Evolutionary conservation across 2,113 vertebrate genomes (phyloP), one percentile per base, ranked within the genome.

Genomic region (Leucoraja erinaceus): DNA sequence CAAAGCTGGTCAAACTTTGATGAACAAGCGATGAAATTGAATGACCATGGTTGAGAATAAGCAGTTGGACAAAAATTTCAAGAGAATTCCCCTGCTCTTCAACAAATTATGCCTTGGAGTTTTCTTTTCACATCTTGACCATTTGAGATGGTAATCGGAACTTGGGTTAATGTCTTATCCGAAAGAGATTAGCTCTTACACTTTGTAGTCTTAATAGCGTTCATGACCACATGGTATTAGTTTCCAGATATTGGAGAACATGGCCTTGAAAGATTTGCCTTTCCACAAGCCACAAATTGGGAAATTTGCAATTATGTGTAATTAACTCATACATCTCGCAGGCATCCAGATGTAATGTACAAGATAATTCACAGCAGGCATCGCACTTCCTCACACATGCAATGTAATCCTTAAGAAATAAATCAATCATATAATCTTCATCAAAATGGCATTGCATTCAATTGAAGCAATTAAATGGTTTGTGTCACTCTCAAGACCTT

Each of bases 141-240:
- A 77, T 33, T 33, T 77, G 75, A 77, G 75, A 77, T 31, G 75
- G 75, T 11, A 75, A 75, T n/a, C 28, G 74, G 74, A n/a, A 75
- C 75, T 77, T 33, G 75, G 75, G n/a, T 33, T 77, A 77, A 77
- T 77, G 75, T 77, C 75, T 77, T 31, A 77, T 77, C 75, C 75
- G 31, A 77, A 77, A 77, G 75, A 31, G 75, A 77, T 77, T 77
- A 77, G 75, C 11, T 77, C n/a, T 33, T 77, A 77, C n/a, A 77
- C 75, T 77, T 77, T 77, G 75, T 77, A 33, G 31, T 31, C 75
- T 77, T 77, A 77, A 77, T 33, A 31, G 75, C 2, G n/a, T 33
- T 33, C 75, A 77, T n/a, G 33, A 3, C 75, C 31, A 77, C 75
- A 77, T n/a, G 75, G 9, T 77, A 77, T 33, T 8, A 77, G 33